Evolutionary conservation across 2,888 invertebrate species (phyloP).

Genomic region (Nemotelus pantherinus): DNA sequence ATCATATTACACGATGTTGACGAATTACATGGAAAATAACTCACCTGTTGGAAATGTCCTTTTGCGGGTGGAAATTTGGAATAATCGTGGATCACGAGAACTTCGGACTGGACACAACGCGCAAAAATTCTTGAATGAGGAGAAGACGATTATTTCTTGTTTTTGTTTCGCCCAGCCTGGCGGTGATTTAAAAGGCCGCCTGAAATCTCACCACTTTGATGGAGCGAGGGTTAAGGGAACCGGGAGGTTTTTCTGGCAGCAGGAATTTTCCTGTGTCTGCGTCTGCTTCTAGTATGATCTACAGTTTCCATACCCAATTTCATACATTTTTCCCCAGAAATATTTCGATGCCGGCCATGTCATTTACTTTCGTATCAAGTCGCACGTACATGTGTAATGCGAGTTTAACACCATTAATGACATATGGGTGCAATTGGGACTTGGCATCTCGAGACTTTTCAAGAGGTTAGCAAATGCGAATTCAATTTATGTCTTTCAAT

Average conservation of each 20-base stretch:
- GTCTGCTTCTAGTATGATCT: too few species aligned
- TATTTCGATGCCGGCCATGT: too few species aligned
- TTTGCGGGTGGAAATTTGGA: constrained; percentile 23
- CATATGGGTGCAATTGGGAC: too few species aligned
- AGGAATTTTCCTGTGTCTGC: background rate
- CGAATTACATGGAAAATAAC: background rate
- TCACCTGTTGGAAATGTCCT: constrained; percentile 42
- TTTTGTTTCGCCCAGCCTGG: constrained; percentile 33
- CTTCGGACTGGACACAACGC: constrained; percentile 46
- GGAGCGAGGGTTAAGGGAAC: background rate
- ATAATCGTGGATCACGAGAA: constrained; percentile 40
- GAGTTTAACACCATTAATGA: too few species aligned
- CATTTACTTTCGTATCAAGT: too few species aligned
- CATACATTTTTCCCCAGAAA: too few species aligned
- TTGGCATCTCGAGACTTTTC: too few species aligned
- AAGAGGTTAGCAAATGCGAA: too few species aligned
- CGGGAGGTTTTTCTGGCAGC: background rate
- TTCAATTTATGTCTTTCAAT: background rate
- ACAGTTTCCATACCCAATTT: too few species aligned
- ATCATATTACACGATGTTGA: background rate
- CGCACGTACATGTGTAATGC: too few species aligned
- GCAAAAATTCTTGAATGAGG: constrained; percentile 49
- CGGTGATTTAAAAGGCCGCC: constrained; percentile 17
- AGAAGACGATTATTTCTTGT: constrained; percentile 42
- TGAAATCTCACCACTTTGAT: constrained; percentile 11